phyloP scores from a whole-genome alignment of 2,888 invertebrate genomes.

The Eudemis profundana region DNA sequence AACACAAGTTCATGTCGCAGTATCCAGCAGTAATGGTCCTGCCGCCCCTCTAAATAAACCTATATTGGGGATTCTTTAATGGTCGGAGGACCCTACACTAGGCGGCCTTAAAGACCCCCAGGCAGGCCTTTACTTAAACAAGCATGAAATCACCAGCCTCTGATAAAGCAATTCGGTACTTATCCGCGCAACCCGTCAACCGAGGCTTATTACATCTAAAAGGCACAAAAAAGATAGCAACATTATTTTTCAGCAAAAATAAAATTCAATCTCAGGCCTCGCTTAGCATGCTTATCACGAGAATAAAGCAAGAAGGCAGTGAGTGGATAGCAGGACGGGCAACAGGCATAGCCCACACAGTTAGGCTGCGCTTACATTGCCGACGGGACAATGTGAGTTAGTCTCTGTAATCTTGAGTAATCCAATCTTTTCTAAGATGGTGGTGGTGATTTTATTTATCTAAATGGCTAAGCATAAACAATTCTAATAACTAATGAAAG shows the following conservation, averaged over 20 bases:
- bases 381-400: conserved; percentile 4
- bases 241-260: conserved; percentile 34
- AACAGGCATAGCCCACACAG: conserved; percentile 81
- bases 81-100: not conserved
- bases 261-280: conserved; percentile 50
- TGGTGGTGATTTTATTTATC: too few relatives aligned
- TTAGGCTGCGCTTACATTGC: conserved; percentile 53
- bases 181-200: conserved; percentile 20
- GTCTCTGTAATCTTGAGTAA: too few relatives aligned
- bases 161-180: conserved; percentile 28
- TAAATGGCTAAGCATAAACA: too few relatives aligned
- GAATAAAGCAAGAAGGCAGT: conserved; percentile 66
- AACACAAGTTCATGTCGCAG: too few relatives aligned
- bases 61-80: not conserved
- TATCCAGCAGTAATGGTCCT: too few relatives aligned
- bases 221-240: conserved; percentile 9
- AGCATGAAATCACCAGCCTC: not conserved
- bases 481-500: too few relatives aligned
- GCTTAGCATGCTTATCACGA: conserved; percentile 70
- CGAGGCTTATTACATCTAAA: conserved; percentile 18
- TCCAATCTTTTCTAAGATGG: too few relatives aligned
- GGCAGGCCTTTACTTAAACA: not conserved
- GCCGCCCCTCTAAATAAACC: too few relatives aligned
- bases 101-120: not conserved
- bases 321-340: conserved; percentile 67